Evolutionary conservation across 2,113 vertebrate species (phyloP), one percentile per base, ranked within the genome.

Genomic region (Prunella fulvescens): DNA sequence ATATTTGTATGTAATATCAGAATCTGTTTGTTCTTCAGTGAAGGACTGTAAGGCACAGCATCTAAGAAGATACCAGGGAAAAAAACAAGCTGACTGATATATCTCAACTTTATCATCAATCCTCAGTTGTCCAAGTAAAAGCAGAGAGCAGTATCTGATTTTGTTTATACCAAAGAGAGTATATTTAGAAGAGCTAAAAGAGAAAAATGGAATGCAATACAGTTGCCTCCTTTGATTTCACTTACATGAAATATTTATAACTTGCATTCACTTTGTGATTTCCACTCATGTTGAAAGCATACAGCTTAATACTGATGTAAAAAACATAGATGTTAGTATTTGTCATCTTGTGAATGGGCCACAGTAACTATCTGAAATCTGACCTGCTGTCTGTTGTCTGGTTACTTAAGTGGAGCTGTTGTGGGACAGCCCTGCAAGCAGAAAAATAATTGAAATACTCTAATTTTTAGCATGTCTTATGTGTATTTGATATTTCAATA

Each of bases 231-330:
- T 95, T 90, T 87, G 78, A 93, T 96, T 91, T 94, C 81, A 33
- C 81, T 82, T 87, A 10, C 12, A 69, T 95, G 53, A 93, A 95
- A 85, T 95, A 95, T 96, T 96, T 90, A 91, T 94, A 39, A 45
- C 58, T 72, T 90, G 78, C 45, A 76, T 87, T 94, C 87, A 33
- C 48, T 85, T 79, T 65, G 51, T 78, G 42, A 73, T 93, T 92
- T 93, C 40, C 40, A 57, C 73, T 82, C 20, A 35, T 44, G 53
- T 56, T 85, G 78, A 90, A 92, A 87, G 85, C 61, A 7, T 85
- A 50, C 28, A 84, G 22, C 44, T 67, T 81, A 84, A 83, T 87
- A 79, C 25, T 89, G 69, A 33, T 11, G 33, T 73, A 50, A 58
- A 77, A 93, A 60, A 33, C 83, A 56, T n/a, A 28, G 23, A 51